Conservation (phyloP, 1,140 invertebrate genomes). For the Listronotus oregonensis region DNA sequence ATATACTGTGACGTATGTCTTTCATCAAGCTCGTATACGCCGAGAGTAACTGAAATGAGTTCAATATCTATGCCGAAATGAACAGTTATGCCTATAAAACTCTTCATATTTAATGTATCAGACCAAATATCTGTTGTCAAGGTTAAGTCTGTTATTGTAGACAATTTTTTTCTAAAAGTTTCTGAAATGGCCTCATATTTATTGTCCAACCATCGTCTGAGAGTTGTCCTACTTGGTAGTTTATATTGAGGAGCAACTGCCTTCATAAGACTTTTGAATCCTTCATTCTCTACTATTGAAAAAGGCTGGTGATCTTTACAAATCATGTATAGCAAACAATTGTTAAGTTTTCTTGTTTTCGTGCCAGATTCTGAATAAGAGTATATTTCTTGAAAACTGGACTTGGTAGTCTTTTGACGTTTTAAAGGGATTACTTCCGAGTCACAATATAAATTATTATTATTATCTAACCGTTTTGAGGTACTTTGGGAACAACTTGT, state of each 20-base stretch:
- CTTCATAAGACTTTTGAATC: constrained; percentile 54
- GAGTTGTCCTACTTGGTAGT: constrained; percentile 47
- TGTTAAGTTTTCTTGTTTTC: constrained; percentile 34
- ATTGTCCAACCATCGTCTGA: constrained; percentile 43
- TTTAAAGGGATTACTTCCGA: not conserved
- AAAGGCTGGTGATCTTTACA: constrained; percentile 54
- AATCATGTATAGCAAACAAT: constrained; percentile 51
- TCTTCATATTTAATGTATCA: constrained; percentile 41
- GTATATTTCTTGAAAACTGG: constrained; percentile 23
- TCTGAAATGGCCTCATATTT: constrained; percentile 50
- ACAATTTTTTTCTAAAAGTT: constrained; percentile 42
- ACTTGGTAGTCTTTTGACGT: constrained; percentile 3
- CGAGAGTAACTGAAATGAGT: constrained; percentile 5
- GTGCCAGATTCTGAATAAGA: constrained; percentile 1
- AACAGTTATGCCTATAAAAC: constrained; percentile 44
- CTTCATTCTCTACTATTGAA: constrained; percentile 52
- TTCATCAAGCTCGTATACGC: constrained; percentile 40
- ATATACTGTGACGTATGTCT: constrained; percentile 50
- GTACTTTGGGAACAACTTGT: no score
- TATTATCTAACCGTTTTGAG: no score
- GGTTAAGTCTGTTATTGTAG: constrained; percentile 23
- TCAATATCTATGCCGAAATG: constrained; percentile 35
- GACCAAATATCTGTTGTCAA: constrained; percentile 50
- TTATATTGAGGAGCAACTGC: constrained; percentile 51
- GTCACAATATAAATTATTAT: no score